These are phyloP conservation scores for Drosophila murphyi DNA, from an alignment of 1,140 invertebrate species.

Conservation along the genomic window DNA sequence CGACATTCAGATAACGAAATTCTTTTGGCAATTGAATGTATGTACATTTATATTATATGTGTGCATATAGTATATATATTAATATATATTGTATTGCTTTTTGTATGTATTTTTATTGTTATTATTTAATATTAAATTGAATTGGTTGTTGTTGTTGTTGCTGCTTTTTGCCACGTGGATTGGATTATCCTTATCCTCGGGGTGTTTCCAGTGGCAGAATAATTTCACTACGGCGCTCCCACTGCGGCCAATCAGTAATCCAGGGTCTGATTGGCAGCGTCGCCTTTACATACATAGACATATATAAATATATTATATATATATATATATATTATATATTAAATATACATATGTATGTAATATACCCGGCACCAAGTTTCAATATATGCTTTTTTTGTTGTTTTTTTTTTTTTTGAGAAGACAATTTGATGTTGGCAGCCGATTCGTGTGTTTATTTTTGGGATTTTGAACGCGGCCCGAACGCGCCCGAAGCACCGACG, in stretches of 20 bases:
- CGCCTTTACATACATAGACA: not conserved
- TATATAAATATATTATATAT: not conserved
- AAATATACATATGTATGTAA: not conserved
- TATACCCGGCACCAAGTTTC: slow-evolving; percentile 29
- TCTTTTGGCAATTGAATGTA: not conserved
- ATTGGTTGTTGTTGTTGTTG: slow-evolving; percentile 12
- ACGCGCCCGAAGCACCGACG: slow-evolving; percentile 58
- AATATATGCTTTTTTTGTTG: slow-evolving; percentile 33
- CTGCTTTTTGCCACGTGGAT: not conserved
- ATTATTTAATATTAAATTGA: slow-evolving; percentile 2
- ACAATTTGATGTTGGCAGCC: slow-evolving; percentile 54
- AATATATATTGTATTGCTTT: not conserved
- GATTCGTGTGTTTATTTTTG: slow-evolving; percentile 78
- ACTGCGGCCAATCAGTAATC: slow-evolving; percentile 68
- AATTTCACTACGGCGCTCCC: slow-evolving; percentile 33
- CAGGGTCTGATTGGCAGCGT: slow-evolving; percentile 71
- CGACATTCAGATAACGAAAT: slow-evolving; percentile 17
- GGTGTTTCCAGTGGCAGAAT: not conserved
- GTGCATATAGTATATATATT: slow-evolving; percentile 1
- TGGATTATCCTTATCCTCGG: slow-evolving; percentile 29
- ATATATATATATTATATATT: not conserved
- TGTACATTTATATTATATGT: not conserved
- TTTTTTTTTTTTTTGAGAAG: slow-evolving; percentile 24
- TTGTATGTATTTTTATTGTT: not conserved
- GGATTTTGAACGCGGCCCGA: slow-evolving; percentile 48